Evolutionary conservation across 2,113 vertebrate species (phyloP), one percentile per base, ranked within the genome.

Genomic region (Syrrhaptes paradoxus): DNA sequence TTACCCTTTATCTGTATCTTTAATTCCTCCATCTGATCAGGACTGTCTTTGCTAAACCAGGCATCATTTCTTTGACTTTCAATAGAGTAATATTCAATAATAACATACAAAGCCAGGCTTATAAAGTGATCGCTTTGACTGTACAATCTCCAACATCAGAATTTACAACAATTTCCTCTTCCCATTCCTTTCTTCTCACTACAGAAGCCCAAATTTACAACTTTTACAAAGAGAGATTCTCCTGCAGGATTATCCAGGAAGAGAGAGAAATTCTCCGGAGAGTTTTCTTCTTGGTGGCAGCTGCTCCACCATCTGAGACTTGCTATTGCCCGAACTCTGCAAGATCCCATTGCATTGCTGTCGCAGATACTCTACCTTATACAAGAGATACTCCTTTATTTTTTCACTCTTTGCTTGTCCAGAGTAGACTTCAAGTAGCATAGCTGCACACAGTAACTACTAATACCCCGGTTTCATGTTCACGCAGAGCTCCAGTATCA

Each of bases 281-380:
- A 59, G 8, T 49, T 63, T 82, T 26, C 31, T 66, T 75, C 41
- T 58, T 71, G 34, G 21, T 71, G 46, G 36, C 22, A 17, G 36
- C 28, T 7, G 7, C 24, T 68, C 67, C 13, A 41, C 9, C 20
- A 22, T 45, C 75, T 62, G 21, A 67, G 34, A 16, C 28, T 54
- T 46, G 6, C 54, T 61, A 8, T 19, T 36, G 11, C 36, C n/a
- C 58, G 79, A 0, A 13, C 41, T 82, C 62, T 61, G 34, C 14
- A 19, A 73, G 43, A 45, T 18, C 48, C 31, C 10, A 11, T 45
- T 83, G 43, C 58, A 1, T 12, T 48, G 43, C 41, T 79, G 17
- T 19, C n/a, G 19, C 26, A 79, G 15, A 51, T 6, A 43, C 18
- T 9, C 31, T 18, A 1, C 0, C 0, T 32, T 34, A 32, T 1